Conservation (phyloP, 2,888 invertebrate species). For the Aethes cnicana region DNA sequence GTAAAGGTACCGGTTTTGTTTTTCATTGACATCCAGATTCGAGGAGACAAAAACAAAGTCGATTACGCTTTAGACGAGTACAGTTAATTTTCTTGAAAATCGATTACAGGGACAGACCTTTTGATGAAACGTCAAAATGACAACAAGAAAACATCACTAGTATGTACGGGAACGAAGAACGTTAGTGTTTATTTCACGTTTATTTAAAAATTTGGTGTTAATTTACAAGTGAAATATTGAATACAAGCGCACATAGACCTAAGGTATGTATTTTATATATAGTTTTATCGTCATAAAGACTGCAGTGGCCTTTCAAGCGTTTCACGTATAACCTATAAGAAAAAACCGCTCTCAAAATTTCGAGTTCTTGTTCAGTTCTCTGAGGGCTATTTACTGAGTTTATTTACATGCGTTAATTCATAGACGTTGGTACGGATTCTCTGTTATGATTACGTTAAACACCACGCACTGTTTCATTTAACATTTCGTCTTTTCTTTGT, state of each 20-base stretch:
- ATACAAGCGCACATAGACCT: constrained; percentile 46
- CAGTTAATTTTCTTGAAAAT: neutral
- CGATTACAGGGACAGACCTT: neutral
- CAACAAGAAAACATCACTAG: constrained; percentile 34
- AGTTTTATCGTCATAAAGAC: constrained; percentile 16
- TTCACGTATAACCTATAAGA: constrained; percentile 44
- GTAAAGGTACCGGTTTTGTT: too few species aligned
- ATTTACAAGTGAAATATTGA: constrained; percentile 69
- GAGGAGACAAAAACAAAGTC: neutral
- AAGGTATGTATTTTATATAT: constrained; percentile 50
- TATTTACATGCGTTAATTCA: constrained; percentile 20
- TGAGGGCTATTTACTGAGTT: neutral
- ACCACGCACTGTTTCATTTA: constrained; percentile 21
- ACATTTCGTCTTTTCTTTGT: constrained; percentile 4
- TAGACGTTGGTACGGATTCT: neutral
- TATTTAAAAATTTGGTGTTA: constrained; percentile 70
- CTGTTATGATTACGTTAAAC: neutral
- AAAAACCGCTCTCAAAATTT: constrained; percentile 28
- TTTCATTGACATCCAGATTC: too few species aligned
- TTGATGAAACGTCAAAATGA: constrained; percentile 22
- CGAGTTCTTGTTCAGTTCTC: constrained; percentile 3
- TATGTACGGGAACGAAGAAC: constrained; percentile 37
- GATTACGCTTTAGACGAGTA: neutral
- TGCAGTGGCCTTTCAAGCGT: constrained; percentile 12
- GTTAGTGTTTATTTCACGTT: constrained; percentile 71